phyloP scores from a whole-genome alignment of 2,113 vertebrate species.

The Tauraco erythrolophus region DNA sequence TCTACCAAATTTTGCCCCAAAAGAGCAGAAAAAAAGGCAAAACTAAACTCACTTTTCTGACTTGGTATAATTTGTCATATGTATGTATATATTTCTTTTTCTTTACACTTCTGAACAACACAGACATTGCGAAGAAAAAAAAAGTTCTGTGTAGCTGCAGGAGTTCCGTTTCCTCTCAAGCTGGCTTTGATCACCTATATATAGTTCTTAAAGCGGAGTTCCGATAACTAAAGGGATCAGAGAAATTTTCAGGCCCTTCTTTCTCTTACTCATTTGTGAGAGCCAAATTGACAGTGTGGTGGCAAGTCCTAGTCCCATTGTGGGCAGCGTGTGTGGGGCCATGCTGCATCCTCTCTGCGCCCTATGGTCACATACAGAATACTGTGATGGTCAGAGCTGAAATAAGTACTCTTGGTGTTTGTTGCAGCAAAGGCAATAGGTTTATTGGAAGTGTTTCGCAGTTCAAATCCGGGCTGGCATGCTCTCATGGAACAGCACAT shows the following conservation, averaged over 20 bases:
- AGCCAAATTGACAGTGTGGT: neutral
- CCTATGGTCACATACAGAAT: accelerated
- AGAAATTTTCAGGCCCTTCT: neutral
- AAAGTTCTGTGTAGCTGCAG: neutral
- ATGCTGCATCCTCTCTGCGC: neutral
- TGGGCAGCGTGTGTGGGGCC: neutral
- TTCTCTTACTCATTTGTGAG: neutral
- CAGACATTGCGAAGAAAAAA: neutral
- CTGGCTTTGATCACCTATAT: neutral
- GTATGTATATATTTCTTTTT: neutral
- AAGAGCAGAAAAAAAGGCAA: neutral
- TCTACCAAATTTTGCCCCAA: neutral
- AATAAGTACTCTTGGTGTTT: neutral
- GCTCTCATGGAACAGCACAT: accelerated
- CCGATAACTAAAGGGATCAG: neutral
- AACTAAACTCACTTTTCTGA: neutral
- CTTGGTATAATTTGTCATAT: neutral
- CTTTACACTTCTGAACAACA: neutral
- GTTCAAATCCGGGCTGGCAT: neutral
- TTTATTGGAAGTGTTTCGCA: neutral
- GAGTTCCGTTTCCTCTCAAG: neutral
- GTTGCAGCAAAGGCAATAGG: neutral
- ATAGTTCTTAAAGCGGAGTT: neutral
- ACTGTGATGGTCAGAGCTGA: neutral
- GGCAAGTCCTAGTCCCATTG: neutral